Evolutionary conservation across 2,888 invertebrate species (phyloP).

Genomic region (Atherix ibis): DNA sequence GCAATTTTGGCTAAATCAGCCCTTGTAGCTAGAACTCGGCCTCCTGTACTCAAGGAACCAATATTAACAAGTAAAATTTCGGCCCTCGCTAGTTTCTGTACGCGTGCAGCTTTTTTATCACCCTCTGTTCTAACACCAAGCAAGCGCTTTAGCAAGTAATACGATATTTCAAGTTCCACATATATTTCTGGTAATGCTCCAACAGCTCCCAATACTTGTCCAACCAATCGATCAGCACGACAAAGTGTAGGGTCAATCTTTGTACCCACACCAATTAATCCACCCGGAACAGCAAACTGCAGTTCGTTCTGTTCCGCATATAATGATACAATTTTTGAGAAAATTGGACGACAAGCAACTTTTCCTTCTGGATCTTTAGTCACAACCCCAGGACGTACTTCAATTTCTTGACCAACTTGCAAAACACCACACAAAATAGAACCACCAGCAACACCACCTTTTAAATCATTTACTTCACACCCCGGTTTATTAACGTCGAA

Average conservation of each 20-base stretch:
- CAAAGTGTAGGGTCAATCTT: conserved; percentile 98
- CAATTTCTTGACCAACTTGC: conserved; percentile 97
- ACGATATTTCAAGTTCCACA: conserved; percentile 95
- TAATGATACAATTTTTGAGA: conserved; percentile 90
- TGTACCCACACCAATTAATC: conserved; percentile 98
- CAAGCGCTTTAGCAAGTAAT: conserved; percentile 86
- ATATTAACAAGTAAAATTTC: conserved; percentile 96
- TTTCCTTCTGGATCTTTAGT: conserved; percentile 93
- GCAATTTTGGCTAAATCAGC: conserved; percentile 96
- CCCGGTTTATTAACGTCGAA: conserved; percentile 99
- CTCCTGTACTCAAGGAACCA: conserved; percentile 96
- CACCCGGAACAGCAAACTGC: conserved; percentile 97
- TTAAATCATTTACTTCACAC: conserved; percentile 93
- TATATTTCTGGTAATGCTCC: conserved; percentile 94
- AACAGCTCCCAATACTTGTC: conserved; percentile 92
- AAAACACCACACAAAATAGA: conserved; percentile 92
- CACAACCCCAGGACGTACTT: conserved; percentile 92
- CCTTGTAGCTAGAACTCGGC: conserved; percentile 83
- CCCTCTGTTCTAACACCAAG: conserved; percentile 97
- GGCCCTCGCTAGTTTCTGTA: conserved; percentile 76
- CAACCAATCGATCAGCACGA: conserved; percentile 94
- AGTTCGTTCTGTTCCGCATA: conserved; percentile 97
- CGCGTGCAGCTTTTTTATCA: conserved; percentile 97
- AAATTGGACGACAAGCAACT: conserved; percentile 90
- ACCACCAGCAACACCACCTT: conserved; percentile 98